phyloP scores from a whole-genome alignment of 53 echinoderm and acorn worm genomes.

The Stichopus horrens region DNA sequence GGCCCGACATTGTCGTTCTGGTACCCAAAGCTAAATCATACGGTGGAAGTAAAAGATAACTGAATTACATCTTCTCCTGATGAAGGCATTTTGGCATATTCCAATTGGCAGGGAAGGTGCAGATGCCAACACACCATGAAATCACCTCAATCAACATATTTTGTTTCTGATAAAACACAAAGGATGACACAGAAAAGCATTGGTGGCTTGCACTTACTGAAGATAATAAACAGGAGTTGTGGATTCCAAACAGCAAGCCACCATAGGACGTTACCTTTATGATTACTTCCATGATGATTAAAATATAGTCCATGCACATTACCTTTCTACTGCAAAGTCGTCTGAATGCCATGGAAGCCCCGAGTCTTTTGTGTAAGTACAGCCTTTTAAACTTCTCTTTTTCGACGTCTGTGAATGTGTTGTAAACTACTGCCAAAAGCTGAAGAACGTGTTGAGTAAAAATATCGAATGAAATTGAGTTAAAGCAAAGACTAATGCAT shows the following conservation, averaged over 20 bases:
- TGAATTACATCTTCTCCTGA: too few relatives aligned
- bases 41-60: too few relatives aligned
- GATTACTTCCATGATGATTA: not conserved
- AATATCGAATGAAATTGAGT: too few relatives aligned
- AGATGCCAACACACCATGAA: too few relatives aligned
- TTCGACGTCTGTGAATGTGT: slow-evolving; percentile 94
- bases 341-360: slow-evolving; percentile 84
- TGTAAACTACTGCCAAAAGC: slow-evolving; percentile 95
- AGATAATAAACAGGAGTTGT: too few relatives aligned
- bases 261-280: not conserved
- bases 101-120: too few relatives aligned
- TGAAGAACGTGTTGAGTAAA: not conserved
- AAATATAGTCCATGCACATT: not conserved
- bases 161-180: not conserved
- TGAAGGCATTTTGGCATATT: too few relatives aligned
- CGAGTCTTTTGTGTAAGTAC: slow-evolving; percentile 76
- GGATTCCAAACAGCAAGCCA: too few relatives aligned
- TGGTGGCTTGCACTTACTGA: not conserved
- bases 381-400: slow-evolving; percentile 91
- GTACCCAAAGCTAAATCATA: too few relatives aligned
- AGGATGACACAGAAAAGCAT: not conserved
- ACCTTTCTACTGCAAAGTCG: slow-evolving; percentile 91
- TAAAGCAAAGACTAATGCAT: too few relatives aligned
- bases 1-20: too few relatives aligned
- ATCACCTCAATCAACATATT: not conserved